Evolutionary conservation across 1,140 invertebrate species (phyloP).

Genomic region (Aphaenogaster floridana): DNA sequence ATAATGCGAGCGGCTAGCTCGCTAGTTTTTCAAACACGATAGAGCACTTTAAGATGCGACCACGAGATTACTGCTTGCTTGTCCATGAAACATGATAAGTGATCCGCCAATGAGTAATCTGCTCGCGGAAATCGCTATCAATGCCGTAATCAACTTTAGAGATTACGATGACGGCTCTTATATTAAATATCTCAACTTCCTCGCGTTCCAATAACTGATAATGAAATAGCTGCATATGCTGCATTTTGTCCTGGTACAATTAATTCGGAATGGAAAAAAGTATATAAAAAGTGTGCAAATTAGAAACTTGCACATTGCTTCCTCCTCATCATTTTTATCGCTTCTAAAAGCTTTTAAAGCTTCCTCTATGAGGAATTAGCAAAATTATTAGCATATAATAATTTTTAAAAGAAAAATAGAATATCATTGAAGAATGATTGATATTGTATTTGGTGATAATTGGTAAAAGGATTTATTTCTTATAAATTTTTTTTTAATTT

Average conservation of each 20-base stretch:
- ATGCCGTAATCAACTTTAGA: slow-evolving; percentile 8
- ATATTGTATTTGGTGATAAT: too few relatives aligned
- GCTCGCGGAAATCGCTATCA: slow-evolving; percentile 35
- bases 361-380: too few relatives aligned
- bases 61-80: not conserved
- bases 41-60: not conserved
- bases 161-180: slow-evolving; percentile 21
- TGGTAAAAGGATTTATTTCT: too few relatives aligned
- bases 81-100: slow-evolving; percentile 10
- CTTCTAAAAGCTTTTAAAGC: too few relatives aligned
- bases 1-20: not conserved
- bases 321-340: too few relatives aligned
- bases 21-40: not conserved
- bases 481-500: too few relatives aligned
- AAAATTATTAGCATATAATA: too few relatives aligned
- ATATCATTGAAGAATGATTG: too few relatives aligned
- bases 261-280: not conserved
- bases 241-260: not conserved
- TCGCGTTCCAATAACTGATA: not conserved
- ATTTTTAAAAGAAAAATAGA: too few relatives aligned
- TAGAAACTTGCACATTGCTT: too few relatives aligned
- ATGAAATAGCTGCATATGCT: not conserved
- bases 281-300: not conserved
- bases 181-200: not conserved
- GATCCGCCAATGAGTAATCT: not conserved